phyloP scores from a whole-genome alignment of 1,140 invertebrate species.

The Papilio glaucus region DNA sequence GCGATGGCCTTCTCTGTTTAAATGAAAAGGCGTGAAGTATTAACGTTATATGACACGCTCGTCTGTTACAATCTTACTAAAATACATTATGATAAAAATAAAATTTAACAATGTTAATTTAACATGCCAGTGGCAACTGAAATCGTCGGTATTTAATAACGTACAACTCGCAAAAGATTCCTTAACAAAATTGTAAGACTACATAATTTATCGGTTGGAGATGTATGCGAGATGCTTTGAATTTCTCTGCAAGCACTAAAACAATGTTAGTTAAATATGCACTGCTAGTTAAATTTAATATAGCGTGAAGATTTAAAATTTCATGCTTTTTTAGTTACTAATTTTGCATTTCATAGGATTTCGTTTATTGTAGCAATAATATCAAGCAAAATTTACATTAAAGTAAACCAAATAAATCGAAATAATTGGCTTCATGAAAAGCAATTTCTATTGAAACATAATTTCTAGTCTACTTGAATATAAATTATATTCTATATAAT shows the following conservation, averaged over 20 bases:
- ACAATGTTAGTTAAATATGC: constrained; percentile 28
- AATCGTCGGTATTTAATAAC: constrained; percentile 13
- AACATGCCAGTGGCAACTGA: not conserved
- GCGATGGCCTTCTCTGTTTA: too few relatives aligned
- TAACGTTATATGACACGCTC: too few relatives aligned
- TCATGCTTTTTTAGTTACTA: not conserved
- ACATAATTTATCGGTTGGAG: constrained; percentile 6
- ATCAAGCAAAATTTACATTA: too few relatives aligned
- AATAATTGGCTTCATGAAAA: too few relatives aligned
- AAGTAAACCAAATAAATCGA: too few relatives aligned
- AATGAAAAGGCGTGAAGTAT: too few relatives aligned
- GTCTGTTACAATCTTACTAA: too few relatives aligned
- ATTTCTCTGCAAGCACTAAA: not conserved
- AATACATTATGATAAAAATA: not conserved
- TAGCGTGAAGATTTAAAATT: not conserved
- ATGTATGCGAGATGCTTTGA: constrained; percentile 17
- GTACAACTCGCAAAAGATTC: not conserved
- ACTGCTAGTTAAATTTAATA: not conserved
- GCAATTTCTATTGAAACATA: too few relatives aligned
- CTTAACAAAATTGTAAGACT: constrained; percentile 2
- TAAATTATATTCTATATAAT: too few relatives aligned
- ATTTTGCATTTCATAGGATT: not conserved
- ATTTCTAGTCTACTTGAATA: too few relatives aligned
- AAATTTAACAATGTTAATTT: not conserved
- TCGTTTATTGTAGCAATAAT: too few relatives aligned